A percentile compares a stretch with the other conserved stretches of the same genome.
phyloP scores from a whole-genome alignment of 2,888 invertebrate species.

The Heteromyza rotundicornis region DNA sequence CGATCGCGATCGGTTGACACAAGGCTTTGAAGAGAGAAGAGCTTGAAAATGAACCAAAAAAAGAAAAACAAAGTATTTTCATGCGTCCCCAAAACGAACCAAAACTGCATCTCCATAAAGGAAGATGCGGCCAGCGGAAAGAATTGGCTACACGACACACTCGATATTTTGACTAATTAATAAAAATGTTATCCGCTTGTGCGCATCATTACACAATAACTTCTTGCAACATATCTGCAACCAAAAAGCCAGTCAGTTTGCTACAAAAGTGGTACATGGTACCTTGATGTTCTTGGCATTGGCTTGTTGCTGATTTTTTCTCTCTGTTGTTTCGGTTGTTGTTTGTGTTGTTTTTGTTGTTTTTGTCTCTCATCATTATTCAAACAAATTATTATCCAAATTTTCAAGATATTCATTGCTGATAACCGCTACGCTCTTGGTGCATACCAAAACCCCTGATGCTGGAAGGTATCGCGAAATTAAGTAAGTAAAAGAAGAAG shows the following conservation, averaged over 20 bases:
- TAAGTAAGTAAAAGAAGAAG: slow-evolving; percentile 14
- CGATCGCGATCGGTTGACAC: slow-evolving; percentile 30
- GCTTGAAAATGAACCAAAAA: not conserved
- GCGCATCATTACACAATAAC: slow-evolving; percentile 30
- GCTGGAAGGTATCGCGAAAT: slow-evolving; percentile 4
- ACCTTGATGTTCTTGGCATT: not conserved
- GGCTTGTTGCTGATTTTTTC: not conserved
- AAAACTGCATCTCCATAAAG: too few species aligned
- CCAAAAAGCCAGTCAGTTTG: not conserved
- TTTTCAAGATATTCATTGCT: slow-evolving; percentile 33
- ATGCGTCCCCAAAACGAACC: not conserved
- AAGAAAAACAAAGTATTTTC: slow-evolving; percentile 2
- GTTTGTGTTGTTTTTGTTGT: not conserved
- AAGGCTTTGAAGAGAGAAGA: slow-evolving; percentile 14
- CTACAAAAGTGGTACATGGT: not conserved
- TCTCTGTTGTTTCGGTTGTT: slow-evolving; percentile 19
- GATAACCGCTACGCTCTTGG: too few species aligned
- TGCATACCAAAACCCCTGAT: too few species aligned
- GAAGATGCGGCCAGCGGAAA: not conserved
- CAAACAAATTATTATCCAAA: slow-evolving; percentile 44
- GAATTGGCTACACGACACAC: slow-evolving; percentile 27
- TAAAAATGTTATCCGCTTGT: slow-evolving; percentile 35
- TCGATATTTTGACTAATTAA: slow-evolving; percentile 37
- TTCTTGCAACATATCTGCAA: slow-evolving; percentile 1
- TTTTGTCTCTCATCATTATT: slow-evolving; percentile 35